These are phyloP conservation scores for Meloidogyne exigua DNA, from an alignment of 1,140 invertebrate genomes.

Conservation along the genomic window DNA sequence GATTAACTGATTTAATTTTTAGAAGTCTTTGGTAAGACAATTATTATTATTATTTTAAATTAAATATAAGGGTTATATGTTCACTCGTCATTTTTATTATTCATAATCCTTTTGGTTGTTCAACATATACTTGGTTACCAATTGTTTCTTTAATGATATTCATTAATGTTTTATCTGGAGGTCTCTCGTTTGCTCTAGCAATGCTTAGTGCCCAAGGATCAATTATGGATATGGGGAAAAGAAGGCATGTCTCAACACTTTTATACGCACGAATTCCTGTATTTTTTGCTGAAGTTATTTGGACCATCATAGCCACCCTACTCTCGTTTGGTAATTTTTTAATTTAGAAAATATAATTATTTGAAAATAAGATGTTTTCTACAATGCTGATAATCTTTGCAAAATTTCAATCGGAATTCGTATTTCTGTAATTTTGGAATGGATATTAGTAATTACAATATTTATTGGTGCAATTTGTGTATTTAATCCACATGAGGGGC, in stretches of 20 bases:
- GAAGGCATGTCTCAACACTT: constrained; percentile 42
- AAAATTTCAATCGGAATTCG: constrained; percentile 21
- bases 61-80: constrained; percentile 43
- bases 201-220: constrained; percentile 49
- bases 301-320: constrained; percentile 46
- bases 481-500: constrained; percentile 53
- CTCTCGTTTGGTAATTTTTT: constrained; percentile 48
- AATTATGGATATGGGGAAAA: constrained; percentile 49
- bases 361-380: constrained; percentile 28
- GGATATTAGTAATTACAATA: constrained; percentile 50
- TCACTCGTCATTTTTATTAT: constrained; percentile 49
- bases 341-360: background rate
- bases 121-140: constrained; percentile 36
- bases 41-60: background rate
- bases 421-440: constrained; percentile 41
- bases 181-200: constrained; percentile 37
- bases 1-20: constrained; percentile 51
- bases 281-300: constrained; percentile 55
- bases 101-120: constrained; percentile 52
- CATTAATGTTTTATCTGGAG: constrained; percentile 45
- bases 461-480: constrained; percentile 56
- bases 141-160: constrained; percentile 42
- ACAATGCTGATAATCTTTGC: constrained; percentile 14
- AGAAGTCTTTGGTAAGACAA: constrained; percentile 49
- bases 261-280: constrained; percentile 57